Conservation (phyloP, 2,888 invertebrate species). For the Noctua pronuba region DNA sequence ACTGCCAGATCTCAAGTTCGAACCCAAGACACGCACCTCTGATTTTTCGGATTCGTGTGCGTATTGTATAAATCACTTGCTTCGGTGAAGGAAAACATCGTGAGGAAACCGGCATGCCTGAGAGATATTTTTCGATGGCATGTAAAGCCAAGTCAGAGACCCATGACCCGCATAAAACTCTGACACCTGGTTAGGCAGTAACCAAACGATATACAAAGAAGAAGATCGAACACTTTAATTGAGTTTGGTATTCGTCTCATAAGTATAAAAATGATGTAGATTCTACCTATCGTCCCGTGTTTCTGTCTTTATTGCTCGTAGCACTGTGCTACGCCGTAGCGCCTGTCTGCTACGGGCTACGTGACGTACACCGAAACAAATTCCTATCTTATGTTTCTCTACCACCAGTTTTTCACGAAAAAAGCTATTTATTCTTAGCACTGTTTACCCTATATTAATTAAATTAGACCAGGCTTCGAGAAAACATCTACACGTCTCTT, state of each 20-base stretch:
- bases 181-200: too few relatives aligned
- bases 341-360: conserved; percentile 9
- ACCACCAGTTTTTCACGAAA: neutral
- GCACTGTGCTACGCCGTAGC: conserved; percentile 37
- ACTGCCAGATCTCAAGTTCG: too few relatives aligned
- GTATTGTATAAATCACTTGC: too few relatives aligned
- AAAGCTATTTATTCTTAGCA: neutral
- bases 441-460: neutral
- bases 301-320: conserved; percentile 4
- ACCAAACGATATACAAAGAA: too few relatives aligned
- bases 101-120: too few relatives aligned
- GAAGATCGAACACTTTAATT: neutral
- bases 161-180: too few relatives aligned
- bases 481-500: neutral
- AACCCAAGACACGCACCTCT: too few relatives aligned
- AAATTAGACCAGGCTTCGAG: conserved; percentile 5
- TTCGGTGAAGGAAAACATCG: too few relatives aligned
- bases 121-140: too few relatives aligned
- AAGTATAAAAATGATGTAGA: neutral
- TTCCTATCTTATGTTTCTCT: neutral
- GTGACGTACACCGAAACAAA: neutral
- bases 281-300: neutral
- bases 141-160: too few relatives aligned
- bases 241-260: neutral
- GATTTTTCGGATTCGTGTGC: too few relatives aligned